phyloP scores from a whole-genome alignment of 1,140 invertebrate genomes.

The Dendroctonus valens region DNA sequence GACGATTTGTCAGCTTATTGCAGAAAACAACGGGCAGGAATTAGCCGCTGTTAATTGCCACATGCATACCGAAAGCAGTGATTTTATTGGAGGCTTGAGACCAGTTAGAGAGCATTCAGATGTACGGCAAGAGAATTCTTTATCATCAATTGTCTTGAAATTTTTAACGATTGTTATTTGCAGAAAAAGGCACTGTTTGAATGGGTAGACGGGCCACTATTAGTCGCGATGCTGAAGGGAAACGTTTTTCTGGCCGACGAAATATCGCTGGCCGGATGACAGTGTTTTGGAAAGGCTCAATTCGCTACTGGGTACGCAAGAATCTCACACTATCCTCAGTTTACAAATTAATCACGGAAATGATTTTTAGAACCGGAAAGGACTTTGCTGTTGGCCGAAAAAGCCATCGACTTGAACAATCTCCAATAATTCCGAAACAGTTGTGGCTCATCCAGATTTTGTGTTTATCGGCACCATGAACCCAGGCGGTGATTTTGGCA shows the following conservation, averaged over 20 bases:
- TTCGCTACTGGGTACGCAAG: slow-evolving; percentile 69
- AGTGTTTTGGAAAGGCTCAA: slow-evolving; percentile 97
- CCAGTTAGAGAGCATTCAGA: slow-evolving; percentile 72
- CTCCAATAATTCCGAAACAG: slow-evolving; percentile 56
- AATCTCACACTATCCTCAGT: not conserved
- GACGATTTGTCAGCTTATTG: slow-evolving; percentile 88
- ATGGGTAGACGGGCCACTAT: slow-evolving; percentile 96
- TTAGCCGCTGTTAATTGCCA: slow-evolving; percentile 93
- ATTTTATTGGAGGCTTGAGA: slow-evolving; percentile 94
- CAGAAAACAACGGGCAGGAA: slow-evolving; percentile 63
- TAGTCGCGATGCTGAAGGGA: slow-evolving; percentile 86
- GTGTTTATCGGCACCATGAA: slow-evolving; percentile 99
- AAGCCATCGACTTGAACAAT: slow-evolving; percentile 60
- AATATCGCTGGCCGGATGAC: slow-evolving; percentile 98
- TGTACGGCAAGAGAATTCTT: slow-evolving; percentile 36
- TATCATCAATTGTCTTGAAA: not conserved
- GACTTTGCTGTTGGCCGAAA: slow-evolving; percentile 87
- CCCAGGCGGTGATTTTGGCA: slow-evolving; percentile 98
- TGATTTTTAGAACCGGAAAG: slow-evolving; percentile 77
- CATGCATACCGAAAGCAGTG: slow-evolving; percentile 96
- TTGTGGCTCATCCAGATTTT: slow-evolving; percentile 77
- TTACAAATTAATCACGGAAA: slow-evolving; percentile 10
- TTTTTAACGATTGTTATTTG: slow-evolving; percentile 7
- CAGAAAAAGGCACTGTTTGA: slow-evolving; percentile 71
- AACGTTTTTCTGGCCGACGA: slow-evolving; percentile 94